Base-by-base conservation (phyloP, 1,140 invertebrate species). In the Calycopis cecrops region DNA sequence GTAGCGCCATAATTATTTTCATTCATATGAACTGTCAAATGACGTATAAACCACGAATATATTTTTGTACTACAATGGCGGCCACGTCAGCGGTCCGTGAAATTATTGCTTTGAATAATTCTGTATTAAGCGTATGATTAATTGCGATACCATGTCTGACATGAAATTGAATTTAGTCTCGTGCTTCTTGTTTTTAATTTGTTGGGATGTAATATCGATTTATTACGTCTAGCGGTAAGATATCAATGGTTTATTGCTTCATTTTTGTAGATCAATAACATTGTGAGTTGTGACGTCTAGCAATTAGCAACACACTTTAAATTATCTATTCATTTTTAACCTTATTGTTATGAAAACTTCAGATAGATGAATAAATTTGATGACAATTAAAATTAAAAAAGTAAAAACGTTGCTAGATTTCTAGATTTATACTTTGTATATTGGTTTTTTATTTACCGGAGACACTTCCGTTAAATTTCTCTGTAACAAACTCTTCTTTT, bases 1-100 rank as follows among this genome's bases (percentile, higher is more conserved):
- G 51, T 71, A 72, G 60, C 62, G 65, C 63, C 62, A 66, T 78
- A 75, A 76, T 75, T 76, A 76, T 78, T 69, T 55, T 55, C 69
- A 68, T 76, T 77, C 65, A 68, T 65, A 60, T 59, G 44, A 52
- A 58, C 59, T 71, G 69, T 65, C 76, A 59, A 57, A 55, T 64
- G 54, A 63, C 68, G 63, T 70, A 78, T 62, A 67, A 76, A 64
- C 67, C 53, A 52, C 52, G 42, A 59, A 69, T 63, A 75, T 71
- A 68, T 74, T 68, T 65, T 65, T 53, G 40, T 64, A 57, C 65
- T 69, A 69, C 67, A 68, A 71, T 69, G 62, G 56, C 55, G 48
- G 37, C 52, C 62, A 55, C 52, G 53, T 63, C 64, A 61, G 56
- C 65, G 60, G 62, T 48, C 53, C 50, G 54, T 60, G 59, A 71